Evolutionary conservation across 2,113 vertebrate genomes (phyloP), one percentile per base, ranked within the genome.

Genomic region (Malurus cyaneus): DNA sequence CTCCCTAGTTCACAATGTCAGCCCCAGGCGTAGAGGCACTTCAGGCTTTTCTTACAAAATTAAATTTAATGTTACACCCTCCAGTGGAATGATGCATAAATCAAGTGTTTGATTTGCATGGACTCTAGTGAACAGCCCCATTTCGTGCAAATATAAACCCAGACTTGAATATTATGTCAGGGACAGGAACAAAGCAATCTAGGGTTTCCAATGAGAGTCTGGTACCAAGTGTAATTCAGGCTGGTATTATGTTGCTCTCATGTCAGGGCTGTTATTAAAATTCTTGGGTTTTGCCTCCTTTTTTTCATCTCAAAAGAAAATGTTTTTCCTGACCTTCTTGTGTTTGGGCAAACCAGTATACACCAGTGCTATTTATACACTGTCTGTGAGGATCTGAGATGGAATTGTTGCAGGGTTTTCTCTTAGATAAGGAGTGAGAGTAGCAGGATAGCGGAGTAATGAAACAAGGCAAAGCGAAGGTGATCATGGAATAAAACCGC

Each of bases 51-150:
- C 97, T 98, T 97, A 98, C 98, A 99, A 98, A 99, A 99, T 99
- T 99, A 99, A 99, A 99, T 99, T 98, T 98, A 99, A 98, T 98
- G 98, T 98, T 99, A 98, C 98, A 98, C 98, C 98, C 98, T 98
- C 97, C 78, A 84, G 97, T 83, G 96, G 97, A 98, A 98, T 97
- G 98, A 98, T 98, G 98, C 98, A 99, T 99, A 99, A 99, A 99
- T 99, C 99, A 99, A 97, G 97, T 97, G 95, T 98, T 98, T 98
- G 98, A 99, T 99, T 99, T 99, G 99, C 99, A 99, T 99, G 98
- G 98, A 98, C 97, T 98, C 96, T 94, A 98, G 97, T 91, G 98
- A 98, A 95, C 97, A 94, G 98, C 97, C 98, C 98, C 89, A 97
- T 98, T 97, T 97, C 59, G 97, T 97, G 97, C 98, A 98, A 98